phyloP scores from a whole-genome alignment of 2,888 invertebrate genomes.

The Scaptodrosophila latifasciaeformis region DNA sequence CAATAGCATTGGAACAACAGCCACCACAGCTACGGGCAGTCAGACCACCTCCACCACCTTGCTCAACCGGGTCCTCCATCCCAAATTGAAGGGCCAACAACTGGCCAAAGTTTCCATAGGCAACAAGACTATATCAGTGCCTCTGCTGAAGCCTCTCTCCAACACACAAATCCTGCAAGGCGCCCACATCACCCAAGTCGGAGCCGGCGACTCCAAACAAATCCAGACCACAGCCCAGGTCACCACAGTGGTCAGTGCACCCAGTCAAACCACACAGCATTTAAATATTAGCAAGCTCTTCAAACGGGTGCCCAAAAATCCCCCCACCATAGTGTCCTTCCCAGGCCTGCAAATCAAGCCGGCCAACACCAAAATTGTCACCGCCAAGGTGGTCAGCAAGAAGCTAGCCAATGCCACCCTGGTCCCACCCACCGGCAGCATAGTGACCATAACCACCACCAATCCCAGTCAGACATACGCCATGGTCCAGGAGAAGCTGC shows the following conservation, averaged over 20 bases:
- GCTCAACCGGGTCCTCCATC: slow-evolving; percentile 48
- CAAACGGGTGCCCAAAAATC: slow-evolving; percentile 68
- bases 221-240: slow-evolving; percentile 32
- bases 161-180: slow-evolving; percentile 57
- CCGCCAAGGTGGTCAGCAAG: slow-evolving; percentile 72
- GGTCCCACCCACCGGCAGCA: slow-evolving; percentile 78
- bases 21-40: slow-evolving; percentile 6
- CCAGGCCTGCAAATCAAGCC: slow-evolving; percentile 73
- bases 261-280: slow-evolving; percentile 38
- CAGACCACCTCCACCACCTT: slow-evolving; percentile 39
- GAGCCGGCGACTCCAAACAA: slow-evolving; percentile 54
- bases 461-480: slow-evolving; percentile 54
- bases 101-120: slow-evolving; percentile 74
- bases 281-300: slow-evolving; percentile 69
- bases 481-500: slow-evolving; percentile 38
- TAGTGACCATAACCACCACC: slow-evolving; percentile 72
- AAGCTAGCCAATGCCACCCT: slow-evolving; percentile 53
- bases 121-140: slow-evolving; percentile 75
- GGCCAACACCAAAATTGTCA: slow-evolving; percentile 75
- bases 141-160: slow-evolving; percentile 71
- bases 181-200: slow-evolving; percentile 46
- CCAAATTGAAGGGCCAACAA: slow-evolving; percentile 59
- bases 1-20: slow-evolving; percentile 27
- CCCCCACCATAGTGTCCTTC: slow-evolving; percentile 72
- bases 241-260: slow-evolving; percentile 27